Conservation (phyloP, 2,113 vertebrate species). For the Macroglossus sobrinus region DNA sequence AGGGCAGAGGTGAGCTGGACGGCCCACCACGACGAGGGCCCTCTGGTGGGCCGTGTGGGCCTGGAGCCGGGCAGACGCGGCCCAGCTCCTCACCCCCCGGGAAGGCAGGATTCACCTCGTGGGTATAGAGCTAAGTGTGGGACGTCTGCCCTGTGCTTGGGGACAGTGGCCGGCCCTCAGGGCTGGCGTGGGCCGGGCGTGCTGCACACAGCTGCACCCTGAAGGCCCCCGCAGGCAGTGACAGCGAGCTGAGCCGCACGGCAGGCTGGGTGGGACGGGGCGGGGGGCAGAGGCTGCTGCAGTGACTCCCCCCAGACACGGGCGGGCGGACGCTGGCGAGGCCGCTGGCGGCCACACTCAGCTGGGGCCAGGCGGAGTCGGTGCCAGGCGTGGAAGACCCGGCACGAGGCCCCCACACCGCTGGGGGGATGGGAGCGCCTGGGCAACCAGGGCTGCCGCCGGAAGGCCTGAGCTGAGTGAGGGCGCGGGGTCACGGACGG, state of each 20-base stretch:
- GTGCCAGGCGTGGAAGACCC: accelerated
- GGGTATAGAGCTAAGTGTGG: too few relatives aligned
- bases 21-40: accelerated
- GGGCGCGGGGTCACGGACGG: background rate
- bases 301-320: background rate
- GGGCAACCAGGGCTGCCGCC: too few relatives aligned
- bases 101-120: background rate
- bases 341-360: background rate
- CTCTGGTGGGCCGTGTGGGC: background rate
- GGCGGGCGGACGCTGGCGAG: background rate
- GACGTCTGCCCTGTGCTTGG: background rate
- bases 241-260: accelerated
- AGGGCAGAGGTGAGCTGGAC: background rate
- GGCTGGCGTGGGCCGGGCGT: background rate
- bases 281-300: background rate
- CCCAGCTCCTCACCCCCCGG: background rate
- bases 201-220: accelerated
- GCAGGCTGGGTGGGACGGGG: background rate
- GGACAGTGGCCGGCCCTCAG: background rate
- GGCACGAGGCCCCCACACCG: background rate
- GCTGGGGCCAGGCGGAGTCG: background rate
- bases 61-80: accelerated
- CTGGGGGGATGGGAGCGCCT: accelerated
- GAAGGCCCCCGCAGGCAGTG: background rate
- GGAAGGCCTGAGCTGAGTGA: background rate